A percentile compares a stretch with the other conserved stretches of the same genome.
Conservation (phyloP, 2,888 invertebrate genomes). For the Mesochorus sp. region DNA sequence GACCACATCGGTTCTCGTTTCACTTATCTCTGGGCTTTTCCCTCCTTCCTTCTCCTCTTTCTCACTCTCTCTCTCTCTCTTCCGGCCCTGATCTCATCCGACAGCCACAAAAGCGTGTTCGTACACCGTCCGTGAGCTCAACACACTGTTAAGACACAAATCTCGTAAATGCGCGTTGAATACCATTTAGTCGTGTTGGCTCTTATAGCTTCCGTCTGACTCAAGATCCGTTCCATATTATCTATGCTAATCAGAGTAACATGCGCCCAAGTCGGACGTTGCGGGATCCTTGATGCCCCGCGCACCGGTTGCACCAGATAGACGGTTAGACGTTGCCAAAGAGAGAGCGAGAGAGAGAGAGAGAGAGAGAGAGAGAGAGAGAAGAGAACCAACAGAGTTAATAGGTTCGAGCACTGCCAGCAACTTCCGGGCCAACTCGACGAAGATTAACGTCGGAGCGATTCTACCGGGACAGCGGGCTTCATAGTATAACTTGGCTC, state of each 20-base stretch:
- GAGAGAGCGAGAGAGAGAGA: conserved; percentile 36
- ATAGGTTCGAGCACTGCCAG: conserved; percentile 54
- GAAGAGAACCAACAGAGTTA: conserved; percentile 47
- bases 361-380: conserved; percentile 18
- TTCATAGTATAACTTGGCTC: conserved; percentile 27
- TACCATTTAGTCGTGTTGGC: conserved; percentile 20
- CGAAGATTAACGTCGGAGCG: conserved; percentile 50
- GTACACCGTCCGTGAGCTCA: conserved; percentile 50
- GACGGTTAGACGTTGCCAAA: conserved; percentile 24
- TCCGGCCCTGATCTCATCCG: not conserved
- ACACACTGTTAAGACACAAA: conserved; percentile 2
- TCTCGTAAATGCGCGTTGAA: conserved; percentile 17
- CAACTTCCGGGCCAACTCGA: conserved; percentile 51
- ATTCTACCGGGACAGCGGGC: conserved; percentile 18
- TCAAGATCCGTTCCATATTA: conserved; percentile 68
- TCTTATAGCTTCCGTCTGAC: conserved; percentile 43
- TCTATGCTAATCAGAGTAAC: conserved; percentile 78
- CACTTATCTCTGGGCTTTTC: conserved; percentile 65
- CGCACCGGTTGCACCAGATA: conserved; percentile 6
- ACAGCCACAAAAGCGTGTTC: conserved; percentile 68
- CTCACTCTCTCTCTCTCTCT: not conserved
- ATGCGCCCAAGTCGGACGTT: conserved; percentile 61
- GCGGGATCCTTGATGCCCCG: conserved; percentile 56
- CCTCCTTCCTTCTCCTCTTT: conserved; percentile 6
- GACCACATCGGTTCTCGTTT: conserved; percentile 64